A percentile compares a stretch with the other conserved stretches of the same genome.
phyloP scores from a whole-genome alignment of 2,797 vertebrate genomes.

The Sebastes minor region DNA sequence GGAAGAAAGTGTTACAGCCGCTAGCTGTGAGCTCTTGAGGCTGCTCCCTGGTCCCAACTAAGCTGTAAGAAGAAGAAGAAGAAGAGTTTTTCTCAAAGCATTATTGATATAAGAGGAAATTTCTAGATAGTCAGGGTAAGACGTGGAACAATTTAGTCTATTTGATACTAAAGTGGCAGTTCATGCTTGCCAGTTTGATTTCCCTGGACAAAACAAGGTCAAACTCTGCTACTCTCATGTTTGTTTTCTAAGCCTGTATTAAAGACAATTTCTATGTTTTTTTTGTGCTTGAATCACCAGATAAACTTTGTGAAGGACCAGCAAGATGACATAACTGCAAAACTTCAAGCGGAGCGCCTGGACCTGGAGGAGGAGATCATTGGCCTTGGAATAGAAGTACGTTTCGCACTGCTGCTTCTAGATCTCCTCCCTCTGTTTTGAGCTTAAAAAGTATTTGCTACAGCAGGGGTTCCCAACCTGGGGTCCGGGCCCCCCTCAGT shows the following conservation, averaged over 20 bases:
- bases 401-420: neutral
- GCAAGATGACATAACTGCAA: slow-evolving; percentile 78
- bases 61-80: neutral
- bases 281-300: slow-evolving; percentile 68
- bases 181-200: neutral
- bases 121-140: neutral
- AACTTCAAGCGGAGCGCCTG: slow-evolving; percentile 79
- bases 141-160: neutral
- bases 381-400: slow-evolving; percentile 72
- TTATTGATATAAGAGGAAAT: slow-evolving; percentile 8
- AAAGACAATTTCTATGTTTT: neutral
- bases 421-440: neutral
- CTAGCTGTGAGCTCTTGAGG: neutral
- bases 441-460: neutral
- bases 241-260: slow-evolving; percentile 1
- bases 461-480: too few species aligned
- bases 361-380: slow-evolving; percentile 81
- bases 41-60: neutral
- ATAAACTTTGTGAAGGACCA: slow-evolving; percentile 87
- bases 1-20: neutral
- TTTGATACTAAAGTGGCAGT: neutral
- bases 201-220: neutral
- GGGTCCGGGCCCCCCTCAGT: too few species aligned
- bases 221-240: neutral
- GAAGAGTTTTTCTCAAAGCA: neutral